phyloP scores from a whole-genome alignment of 2,888 invertebrate genomes.

The Andrena hattorfiana region DNA sequence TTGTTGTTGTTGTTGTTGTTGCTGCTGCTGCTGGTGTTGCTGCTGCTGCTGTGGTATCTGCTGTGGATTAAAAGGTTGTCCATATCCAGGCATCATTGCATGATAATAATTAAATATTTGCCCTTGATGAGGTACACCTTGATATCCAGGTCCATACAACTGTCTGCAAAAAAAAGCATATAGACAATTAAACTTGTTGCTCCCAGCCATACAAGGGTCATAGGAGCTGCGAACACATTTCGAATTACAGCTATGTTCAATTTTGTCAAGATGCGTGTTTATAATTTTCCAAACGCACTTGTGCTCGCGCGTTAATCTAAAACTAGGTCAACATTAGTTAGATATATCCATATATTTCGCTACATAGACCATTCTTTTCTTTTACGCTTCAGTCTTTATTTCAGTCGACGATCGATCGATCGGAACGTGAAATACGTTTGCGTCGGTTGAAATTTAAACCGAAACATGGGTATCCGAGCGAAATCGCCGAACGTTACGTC shows the following conservation, averaged over 20 bases:
- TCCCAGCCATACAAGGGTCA: no score
- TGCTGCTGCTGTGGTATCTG: conserved; percentile 75
- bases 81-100: conserved; percentile 81
- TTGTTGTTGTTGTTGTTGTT: conserved; percentile 70
- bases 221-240: no score
- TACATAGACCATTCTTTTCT: background rate
- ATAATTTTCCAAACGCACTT: background rate
- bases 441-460: background rate
- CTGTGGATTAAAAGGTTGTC: conserved; percentile 80
- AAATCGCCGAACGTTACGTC: background rate
- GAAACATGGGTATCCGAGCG: background rate
- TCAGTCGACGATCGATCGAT: background rate
- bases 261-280: background rate
- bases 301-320: background rate
- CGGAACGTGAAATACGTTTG: background rate
- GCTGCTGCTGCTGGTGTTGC: conserved; percentile 71
- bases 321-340: conserved; percentile 27
- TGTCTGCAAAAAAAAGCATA: conserved; percentile 74
- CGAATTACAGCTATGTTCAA: background rate
- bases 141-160: conserved; percentile 81
- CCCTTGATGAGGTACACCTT: conserved; percentile 79
- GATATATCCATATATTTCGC: background rate
- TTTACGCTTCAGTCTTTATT: background rate
- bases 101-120: conserved; percentile 83
- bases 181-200: background rate